These are phyloP conservation scores for Kryptopterus vitreolus DNA, from an alignment of 2,797 vertebrate species.

Conservation along the genomic window DNA sequence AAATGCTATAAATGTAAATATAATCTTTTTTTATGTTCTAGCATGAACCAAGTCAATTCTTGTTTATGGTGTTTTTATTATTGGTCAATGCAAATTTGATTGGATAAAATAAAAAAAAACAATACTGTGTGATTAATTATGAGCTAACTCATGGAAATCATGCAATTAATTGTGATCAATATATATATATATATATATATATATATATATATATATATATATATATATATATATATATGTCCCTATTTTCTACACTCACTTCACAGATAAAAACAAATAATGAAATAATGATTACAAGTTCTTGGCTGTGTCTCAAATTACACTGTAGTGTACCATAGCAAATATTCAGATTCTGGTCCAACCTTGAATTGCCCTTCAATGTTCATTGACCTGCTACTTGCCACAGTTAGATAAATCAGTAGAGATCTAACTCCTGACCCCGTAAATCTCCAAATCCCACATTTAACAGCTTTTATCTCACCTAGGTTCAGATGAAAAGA, in stretches of 20 bases:
- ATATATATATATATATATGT: no score
- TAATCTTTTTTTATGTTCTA: no score
- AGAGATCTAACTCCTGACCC: not conserved
- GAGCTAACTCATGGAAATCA: no score
- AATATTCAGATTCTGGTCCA: not conserved
- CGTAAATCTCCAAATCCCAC: not conserved
- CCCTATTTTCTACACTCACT: not conserved
- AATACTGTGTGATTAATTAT: no score
- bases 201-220: no score
- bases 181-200: no score
- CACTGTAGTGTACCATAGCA: not conserved
- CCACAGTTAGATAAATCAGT: not conserved
- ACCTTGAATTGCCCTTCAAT: not conserved
- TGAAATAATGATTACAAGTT: not conserved
- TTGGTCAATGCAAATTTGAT: not conserved
- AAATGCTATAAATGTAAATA: no score
- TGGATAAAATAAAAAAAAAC: not conserved
- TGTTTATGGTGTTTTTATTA: not conserved
- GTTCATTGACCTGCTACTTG: not conserved
- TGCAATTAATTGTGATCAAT: no score
- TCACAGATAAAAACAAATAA: not conserved
- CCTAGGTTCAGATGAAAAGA: not conserved
- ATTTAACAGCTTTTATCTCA: not conserved
- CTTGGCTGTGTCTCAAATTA: not conserved
- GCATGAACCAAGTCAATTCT: not conserved